Conservation (phyloP, 2,797 vertebrate species). For the Coregonus ussuriensis region DNA sequence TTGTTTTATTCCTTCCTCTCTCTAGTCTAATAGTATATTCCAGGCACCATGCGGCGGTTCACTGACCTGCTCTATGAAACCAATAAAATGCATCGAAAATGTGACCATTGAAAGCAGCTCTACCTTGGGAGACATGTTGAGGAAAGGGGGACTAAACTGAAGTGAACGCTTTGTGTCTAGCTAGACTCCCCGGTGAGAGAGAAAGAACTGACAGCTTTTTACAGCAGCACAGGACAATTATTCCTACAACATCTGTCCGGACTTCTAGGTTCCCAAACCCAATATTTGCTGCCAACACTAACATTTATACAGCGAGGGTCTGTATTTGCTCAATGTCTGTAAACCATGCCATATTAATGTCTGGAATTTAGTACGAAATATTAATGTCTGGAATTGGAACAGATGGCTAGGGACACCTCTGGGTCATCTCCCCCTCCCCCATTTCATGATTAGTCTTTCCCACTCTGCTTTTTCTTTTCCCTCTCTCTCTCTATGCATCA, state of each 20-base stretch:
- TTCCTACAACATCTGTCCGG: conserved; percentile 9
- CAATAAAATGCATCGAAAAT: conserved; percentile 39
- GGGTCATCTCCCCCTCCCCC: not conserved
- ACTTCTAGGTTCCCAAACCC: conserved; percentile 37
- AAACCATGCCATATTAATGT: conserved; percentile 25
- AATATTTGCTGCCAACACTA: conserved; percentile 46
- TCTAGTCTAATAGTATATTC: conserved; percentile 37
- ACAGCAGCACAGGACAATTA: not conserved
- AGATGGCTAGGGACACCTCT: not conserved
- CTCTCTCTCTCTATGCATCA: not conserved
- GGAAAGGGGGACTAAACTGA: not conserved
- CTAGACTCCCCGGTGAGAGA: not conserved
- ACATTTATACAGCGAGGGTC: conserved; percentile 19
- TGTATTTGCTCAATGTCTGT: conserved; percentile 40
- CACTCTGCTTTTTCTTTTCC: not conserved
- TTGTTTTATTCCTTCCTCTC: not conserved
- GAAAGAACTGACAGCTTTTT: not conserved
- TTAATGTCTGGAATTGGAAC: conserved; percentile 14
- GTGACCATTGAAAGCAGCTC: conserved; percentile 35
- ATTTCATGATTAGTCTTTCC: conserved; percentile 5
- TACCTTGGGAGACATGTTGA: conserved; percentile 20
- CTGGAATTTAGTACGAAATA: no score
- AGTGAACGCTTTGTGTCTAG: not conserved
- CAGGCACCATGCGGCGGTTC: conserved; percentile 31
- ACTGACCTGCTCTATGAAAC: conserved; percentile 34